These are phyloP conservation scores for Anthophora plumipes DNA, from an alignment of 2,888 invertebrate genomes.

Conservation along the genomic window DNA sequence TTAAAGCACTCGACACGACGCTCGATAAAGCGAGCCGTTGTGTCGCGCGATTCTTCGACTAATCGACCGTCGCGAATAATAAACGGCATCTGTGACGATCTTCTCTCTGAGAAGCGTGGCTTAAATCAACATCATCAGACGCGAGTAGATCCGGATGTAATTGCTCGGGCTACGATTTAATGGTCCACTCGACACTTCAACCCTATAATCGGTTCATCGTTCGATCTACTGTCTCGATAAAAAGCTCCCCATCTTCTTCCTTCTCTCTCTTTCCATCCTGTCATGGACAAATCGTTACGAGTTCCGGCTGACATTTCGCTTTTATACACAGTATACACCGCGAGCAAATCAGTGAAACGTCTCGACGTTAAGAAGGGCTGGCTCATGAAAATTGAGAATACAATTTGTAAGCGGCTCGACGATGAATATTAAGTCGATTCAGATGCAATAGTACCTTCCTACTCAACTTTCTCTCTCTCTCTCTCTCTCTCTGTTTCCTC, in stretches of 20 bases:
- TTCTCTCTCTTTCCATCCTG: neutral
- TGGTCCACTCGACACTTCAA: slow-evolving; percentile 67
- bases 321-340: neutral
- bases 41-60: slow-evolving; percentile 31
- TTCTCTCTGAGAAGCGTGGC: slow-evolving; percentile 32
- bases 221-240: slow-evolving; percentile 19
- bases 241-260: slow-evolving; percentile 9
- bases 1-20: slow-evolving; percentile 48
- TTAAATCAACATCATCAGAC: slow-evolving; percentile 70
- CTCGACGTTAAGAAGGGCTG: neutral
- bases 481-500: neutral
- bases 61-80: slow-evolving; percentile 55
- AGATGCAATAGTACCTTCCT: slow-evolving; percentile 17
- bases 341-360: neutral
- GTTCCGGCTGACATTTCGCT: slow-evolving; percentile 20
- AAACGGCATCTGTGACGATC: slow-evolving; percentile 51
- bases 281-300: slow-evolving; percentile 4
- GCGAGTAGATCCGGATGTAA: slow-evolving; percentile 63
- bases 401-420: slow-evolving; percentile 61
- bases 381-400: slow-evolving; percentile 64
- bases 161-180: slow-evolving; percentile 69
- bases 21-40: slow-evolving; percentile 27
- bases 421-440: slow-evolving; percentile 53
- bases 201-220: slow-evolving; percentile 35
- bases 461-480: too few relatives aligned